These are phyloP conservation scores for Drosophila affinis DNA, from an alignment of 2,888 invertebrate species.

Conservation along the genomic window DNA sequence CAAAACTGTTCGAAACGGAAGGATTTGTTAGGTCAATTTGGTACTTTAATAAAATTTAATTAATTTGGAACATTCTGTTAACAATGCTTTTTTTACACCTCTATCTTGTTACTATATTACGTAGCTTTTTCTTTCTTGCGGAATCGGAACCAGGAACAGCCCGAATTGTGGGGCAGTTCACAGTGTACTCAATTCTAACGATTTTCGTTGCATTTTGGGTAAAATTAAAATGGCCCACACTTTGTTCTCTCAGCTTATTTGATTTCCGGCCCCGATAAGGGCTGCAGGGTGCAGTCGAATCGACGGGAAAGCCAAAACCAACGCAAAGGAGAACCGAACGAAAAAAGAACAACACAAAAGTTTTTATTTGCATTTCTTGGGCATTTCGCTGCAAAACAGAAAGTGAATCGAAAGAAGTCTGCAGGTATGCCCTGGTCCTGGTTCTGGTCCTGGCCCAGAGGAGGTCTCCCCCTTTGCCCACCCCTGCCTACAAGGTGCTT, in stretches of 20 bases:
- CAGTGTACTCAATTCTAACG: slow-evolving; percentile 39
- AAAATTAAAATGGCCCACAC: slow-evolving; percentile 55
- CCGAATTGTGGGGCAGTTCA: background rate
- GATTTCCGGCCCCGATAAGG: slow-evolving; percentile 18
- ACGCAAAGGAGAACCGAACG: slow-evolving; percentile 14
- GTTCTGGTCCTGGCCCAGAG: slow-evolving; percentile 24
- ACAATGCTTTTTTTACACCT: no score
- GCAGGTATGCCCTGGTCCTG: slow-evolving; percentile 61
- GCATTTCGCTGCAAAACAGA: slow-evolving; percentile 60
- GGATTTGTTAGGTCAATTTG: no score
- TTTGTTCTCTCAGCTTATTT: slow-evolving; percentile 16
- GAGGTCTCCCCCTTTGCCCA: slow-evolving; percentile 7
- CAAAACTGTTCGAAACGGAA: no score
- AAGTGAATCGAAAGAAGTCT: slow-evolving; percentile 54
- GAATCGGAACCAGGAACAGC: background rate
- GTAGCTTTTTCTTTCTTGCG: background rate
- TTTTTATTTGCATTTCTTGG: slow-evolving; percentile 74
- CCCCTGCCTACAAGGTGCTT: slow-evolving; percentile 47
- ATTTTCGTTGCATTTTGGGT: slow-evolving; percentile 43
- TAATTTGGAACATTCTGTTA: no score
- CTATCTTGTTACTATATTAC: background rate
- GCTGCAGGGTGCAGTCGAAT: slow-evolving; percentile 43
- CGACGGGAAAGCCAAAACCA: slow-evolving; percentile 26
- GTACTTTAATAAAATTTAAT: no score
- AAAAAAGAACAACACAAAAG: slow-evolving; percentile 50